These are phyloP conservation scores for Sacculina carcini DNA, from an alignment of 2,888 invertebrate species.

Conservation along the genomic window DNA sequence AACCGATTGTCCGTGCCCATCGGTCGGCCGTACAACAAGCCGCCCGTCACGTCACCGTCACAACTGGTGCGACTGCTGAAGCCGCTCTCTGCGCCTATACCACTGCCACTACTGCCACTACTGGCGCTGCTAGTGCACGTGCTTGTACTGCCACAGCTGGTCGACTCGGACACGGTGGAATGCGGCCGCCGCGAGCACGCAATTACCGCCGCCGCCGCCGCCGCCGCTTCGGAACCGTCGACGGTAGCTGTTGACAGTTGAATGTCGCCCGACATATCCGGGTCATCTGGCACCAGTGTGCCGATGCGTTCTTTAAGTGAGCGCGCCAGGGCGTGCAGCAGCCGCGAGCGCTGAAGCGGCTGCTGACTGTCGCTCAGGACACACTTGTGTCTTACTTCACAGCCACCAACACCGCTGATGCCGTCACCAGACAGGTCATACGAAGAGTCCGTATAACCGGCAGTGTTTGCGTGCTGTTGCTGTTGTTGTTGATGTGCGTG, in stretches of 20 bases:
- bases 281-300: conserved; percentile 17
- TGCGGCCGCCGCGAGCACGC: no score
- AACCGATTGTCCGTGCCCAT: not conserved
- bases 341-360: conserved; percentile 11
- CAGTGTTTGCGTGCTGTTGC: not conserved
- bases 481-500: conserved; percentile 8
- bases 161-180: conserved; percentile 51
- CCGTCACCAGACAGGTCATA: no score
- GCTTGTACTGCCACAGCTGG: conserved; percentile 13
- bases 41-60: no score
- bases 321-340: conserved; percentile 19
- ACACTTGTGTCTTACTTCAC: no score
- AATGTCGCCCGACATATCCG: conserved; percentile 7
- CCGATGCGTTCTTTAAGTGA: conserved; percentile 20
- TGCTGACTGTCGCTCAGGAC: conserved; percentile 1
- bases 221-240: not conserved
- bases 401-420: no score
- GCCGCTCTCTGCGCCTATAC: no score
- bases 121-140: conserved; percentile 6
- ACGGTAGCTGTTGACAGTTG: conserved; percentile 1
- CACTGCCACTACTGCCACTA: not conserved
- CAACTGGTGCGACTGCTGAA: no score
- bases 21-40: no score
- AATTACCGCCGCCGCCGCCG: conserved; percentile 9
- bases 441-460: no score